A percentile compares a stretch with the other conserved stretches of the same genome.
Evolutionary conservation across 2,113 vertebrate species (phyloP).

Genomic region (Thomomys bottae): DNA sequence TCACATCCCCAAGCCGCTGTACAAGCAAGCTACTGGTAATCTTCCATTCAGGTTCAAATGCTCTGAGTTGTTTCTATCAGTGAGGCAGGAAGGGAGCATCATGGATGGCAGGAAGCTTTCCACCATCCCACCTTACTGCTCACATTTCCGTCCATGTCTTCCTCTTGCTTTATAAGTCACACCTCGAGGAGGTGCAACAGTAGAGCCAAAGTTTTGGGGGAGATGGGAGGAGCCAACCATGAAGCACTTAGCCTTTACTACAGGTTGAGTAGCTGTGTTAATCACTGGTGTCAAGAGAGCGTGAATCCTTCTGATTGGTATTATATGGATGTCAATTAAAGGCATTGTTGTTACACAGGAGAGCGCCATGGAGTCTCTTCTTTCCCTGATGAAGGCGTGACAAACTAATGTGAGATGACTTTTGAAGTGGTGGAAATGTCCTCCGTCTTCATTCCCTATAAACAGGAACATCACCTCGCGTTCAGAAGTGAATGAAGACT

Average conservation of each 20-base stretch:
- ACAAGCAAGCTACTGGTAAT: too few relatives aligned
- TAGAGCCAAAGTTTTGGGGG: neutral
- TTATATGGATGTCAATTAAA: neutral
- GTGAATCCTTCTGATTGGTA: neutral
- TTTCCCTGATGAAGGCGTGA: slow-evolving; percentile 3
- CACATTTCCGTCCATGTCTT: neutral
- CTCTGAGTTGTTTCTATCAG: too few relatives aligned
- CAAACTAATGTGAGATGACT: slow-evolving; percentile 38
- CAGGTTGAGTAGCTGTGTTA: neutral
- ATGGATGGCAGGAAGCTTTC: neutral
- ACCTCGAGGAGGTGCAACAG: neutral
- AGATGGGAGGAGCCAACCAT: neutral
- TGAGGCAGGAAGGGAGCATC: too few relatives aligned
- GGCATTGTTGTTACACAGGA: neutral
- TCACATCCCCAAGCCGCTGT: too few relatives aligned
- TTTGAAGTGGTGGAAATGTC: slow-evolving; percentile 10
- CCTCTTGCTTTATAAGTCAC: neutral
- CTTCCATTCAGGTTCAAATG: too few relatives aligned
- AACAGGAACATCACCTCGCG: slow-evolving; percentile 55
- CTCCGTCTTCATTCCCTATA: slow-evolving; percentile 28
- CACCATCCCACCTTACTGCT: neutral
- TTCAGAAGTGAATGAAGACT: slow-evolving; percentile 61
- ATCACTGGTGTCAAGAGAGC: neutral
- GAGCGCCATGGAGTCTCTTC: neutral
- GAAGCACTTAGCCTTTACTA: neutral